Conservation (phyloP, 2,113 vertebrate genomes). For the Brevimyrus niger region DNA sequence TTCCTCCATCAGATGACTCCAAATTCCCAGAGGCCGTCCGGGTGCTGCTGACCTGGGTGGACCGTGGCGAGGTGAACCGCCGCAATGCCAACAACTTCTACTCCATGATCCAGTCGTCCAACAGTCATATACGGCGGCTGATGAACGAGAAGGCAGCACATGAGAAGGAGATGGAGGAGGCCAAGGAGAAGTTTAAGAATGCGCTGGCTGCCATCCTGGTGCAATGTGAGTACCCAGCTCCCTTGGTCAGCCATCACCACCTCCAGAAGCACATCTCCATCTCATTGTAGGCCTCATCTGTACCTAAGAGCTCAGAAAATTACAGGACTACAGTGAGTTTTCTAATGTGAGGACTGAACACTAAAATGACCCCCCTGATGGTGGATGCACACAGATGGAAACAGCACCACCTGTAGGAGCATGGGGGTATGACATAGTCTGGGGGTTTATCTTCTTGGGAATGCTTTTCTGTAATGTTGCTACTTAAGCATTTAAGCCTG, state of each 20-base stretch:
- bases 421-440: not conserved
- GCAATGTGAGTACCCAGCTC: constrained; percentile 70
- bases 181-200: constrained; percentile 90
- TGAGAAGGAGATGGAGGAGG: constrained; percentile 93
- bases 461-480: not conserved
- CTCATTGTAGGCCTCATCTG: not conserved
- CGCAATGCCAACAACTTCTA: constrained; percentile 95
- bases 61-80: constrained; percentile 88
- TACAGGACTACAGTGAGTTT: not conserved
- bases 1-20: constrained; percentile 67
- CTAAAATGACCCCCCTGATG: not conserved
- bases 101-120: constrained; percentile 95
- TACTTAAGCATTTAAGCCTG: not conserved
- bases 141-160: constrained; percentile 81
- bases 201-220: constrained; percentile 83
- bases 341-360: not conserved
- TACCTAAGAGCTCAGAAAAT: not conserved
- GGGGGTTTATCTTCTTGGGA: not conserved
- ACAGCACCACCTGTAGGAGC: not conserved
- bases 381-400: not conserved
- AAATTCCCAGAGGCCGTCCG: constrained; percentile 85
- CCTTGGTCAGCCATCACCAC: not conserved
- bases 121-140: constrained; percentile 85
- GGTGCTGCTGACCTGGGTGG: constrained; percentile 87
- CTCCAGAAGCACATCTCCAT: not conserved